These are phyloP conservation scores for Agrotis clavis DNA, from an alignment of 2,888 invertebrate genomes.

Conservation along the genomic window DNA sequence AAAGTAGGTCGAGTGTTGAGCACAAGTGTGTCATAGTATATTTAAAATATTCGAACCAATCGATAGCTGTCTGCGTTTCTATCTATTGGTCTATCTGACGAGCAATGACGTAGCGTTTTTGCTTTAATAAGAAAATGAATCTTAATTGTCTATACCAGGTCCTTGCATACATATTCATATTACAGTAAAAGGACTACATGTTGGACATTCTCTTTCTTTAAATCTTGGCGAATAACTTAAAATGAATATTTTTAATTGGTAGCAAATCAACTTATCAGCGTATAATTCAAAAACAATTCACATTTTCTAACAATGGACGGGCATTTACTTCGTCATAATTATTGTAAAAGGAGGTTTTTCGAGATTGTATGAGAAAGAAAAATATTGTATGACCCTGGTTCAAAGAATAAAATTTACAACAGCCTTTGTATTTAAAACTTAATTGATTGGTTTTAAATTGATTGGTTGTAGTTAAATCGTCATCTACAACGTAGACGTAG, in stretches of 20 bases:
- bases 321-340: neutral
- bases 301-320: constrained; percentile 24
- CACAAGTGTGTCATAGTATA: constrained; percentile 53
- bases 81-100: constrained; percentile 32
- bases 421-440: constrained; percentile 11
- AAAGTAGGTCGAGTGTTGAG: constrained; percentile 55
- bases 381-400: constrained; percentile 35
- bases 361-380: constrained; percentile 15
- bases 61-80: constrained; percentile 23
- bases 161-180: constrained; percentile 73
- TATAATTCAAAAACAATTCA: constrained; percentile 1
- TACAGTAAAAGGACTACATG: constrained; percentile 73
- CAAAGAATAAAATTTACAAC: constrained; percentile 4
- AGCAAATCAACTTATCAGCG: constrained; percentile 14
- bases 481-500: neutral
- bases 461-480: constrained; percentile 2
- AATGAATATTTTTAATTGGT: constrained; percentile 38
- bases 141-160: constrained; percentile 51
- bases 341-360: constrained; percentile 17
- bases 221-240: constrained; percentile 43
- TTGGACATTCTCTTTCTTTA: constrained; percentile 65
- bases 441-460: constrained; percentile 6
- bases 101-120: constrained; percentile 21
- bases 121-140: constrained; percentile 37
- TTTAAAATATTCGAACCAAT: constrained; percentile 54